These are phyloP conservation scores for Bombus terrestris DNA, from an alignment of 1,140 invertebrate genomes.

Conservation along the genomic window DNA sequence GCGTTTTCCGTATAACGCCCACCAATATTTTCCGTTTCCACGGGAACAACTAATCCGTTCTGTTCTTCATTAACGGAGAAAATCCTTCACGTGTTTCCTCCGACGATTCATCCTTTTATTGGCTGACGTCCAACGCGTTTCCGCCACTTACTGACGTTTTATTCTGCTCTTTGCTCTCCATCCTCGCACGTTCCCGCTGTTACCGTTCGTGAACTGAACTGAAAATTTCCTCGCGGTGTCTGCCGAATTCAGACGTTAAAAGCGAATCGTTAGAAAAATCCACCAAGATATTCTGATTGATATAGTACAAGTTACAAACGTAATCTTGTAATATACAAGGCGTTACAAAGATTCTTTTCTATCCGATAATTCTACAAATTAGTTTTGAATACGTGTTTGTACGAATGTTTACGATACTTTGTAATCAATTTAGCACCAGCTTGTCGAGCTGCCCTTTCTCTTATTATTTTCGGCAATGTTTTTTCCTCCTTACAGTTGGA, in stretches of 20 bases:
- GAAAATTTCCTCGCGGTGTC: background rate
- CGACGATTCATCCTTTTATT: conserved; percentile 36
- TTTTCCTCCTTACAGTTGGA: background rate
- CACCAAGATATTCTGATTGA: background rate
- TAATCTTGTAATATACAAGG: no score
- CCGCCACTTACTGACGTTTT: conserved; percentile 29
- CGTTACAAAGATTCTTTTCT: no score
- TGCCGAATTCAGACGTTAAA: background rate
- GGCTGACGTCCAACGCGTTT: conserved; percentile 37
- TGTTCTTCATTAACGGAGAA: conserved; percentile 56
- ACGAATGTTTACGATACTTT: no score
- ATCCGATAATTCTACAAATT: no score
- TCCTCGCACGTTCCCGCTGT: background rate
- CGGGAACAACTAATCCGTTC: conserved; percentile 52
- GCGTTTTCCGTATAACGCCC: conserved; percentile 5
- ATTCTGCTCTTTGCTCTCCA: background rate
- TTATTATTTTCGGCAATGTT: no score
- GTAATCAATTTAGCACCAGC: no score
- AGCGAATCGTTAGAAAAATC: background rate
- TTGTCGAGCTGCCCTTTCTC: no score
- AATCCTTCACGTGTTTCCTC: conserved; percentile 47
- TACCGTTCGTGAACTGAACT: background rate
- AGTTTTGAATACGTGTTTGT: no score
- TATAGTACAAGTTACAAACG: no score
- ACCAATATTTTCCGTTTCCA: conserved; percentile 37